Evolutionary conservation across 2,888 invertebrate species (phyloP).

Genomic region (Drosophila melanosoma): DNA sequence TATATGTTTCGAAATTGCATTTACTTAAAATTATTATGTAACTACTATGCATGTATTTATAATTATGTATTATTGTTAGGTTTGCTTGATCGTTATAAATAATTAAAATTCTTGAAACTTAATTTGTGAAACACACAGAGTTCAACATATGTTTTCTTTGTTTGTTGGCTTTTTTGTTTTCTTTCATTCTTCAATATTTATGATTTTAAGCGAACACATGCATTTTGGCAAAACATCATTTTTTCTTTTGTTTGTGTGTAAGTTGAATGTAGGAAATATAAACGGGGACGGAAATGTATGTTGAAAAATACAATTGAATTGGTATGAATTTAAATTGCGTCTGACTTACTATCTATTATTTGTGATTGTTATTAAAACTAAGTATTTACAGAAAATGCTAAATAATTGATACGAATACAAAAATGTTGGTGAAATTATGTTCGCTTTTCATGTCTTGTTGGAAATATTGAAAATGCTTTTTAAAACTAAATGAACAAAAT

Average conservation of each 20-base stretch:
- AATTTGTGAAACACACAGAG: conserved; percentile 64
- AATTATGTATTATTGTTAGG: conserved; percentile 57
- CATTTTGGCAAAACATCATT: conserved; percentile 68
- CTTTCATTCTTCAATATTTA: conserved; percentile 25
- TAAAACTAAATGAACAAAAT: conserved; percentile 48
- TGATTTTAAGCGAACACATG: conserved; percentile 72
- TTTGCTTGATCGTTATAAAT: conserved; percentile 62
- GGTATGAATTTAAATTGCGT: conserved; percentile 35
- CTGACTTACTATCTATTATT: conserved; percentile 68
- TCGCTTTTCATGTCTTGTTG: conserved; percentile 26
- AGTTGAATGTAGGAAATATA: conserved; percentile 23
- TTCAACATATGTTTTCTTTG: conserved; percentile 36
- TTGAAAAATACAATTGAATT: conserved; percentile 13
- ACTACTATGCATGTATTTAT: conserved; percentile 71
- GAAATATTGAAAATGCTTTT: conserved; percentile 35
- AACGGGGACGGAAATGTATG: conserved; percentile 42
- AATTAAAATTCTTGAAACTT: conserved; percentile 71
- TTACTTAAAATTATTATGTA: conserved; percentile 76
- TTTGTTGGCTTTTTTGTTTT: conserved; percentile 13
- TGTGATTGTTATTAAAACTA: conserved; percentile 62
- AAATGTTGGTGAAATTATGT: conserved; percentile 19
- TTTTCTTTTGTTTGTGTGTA: conserved; percentile 34
- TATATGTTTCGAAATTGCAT: conserved; percentile 78
- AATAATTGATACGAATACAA: conserved; percentile 21
- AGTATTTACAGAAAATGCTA: conserved; percentile 70